These are phyloP conservation scores for Dorcus parallelipipedus DNA, from an alignment of 2,888 invertebrate genomes.

Conservation along the genomic window DNA sequence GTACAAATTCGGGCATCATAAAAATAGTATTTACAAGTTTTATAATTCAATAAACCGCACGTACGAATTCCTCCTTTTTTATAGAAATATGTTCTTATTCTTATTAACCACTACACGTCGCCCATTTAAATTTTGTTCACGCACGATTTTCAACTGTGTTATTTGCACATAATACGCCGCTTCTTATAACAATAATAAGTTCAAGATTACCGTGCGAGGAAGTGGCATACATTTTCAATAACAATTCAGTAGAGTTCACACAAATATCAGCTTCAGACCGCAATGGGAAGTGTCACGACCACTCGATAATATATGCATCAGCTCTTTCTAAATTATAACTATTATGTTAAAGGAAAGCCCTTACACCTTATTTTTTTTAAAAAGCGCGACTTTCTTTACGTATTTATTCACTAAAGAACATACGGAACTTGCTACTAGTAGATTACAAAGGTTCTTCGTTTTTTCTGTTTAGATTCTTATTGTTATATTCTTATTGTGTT, in stretches of 20 bases:
- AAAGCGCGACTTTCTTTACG: no score
- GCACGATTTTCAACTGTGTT: constrained; percentile 4
- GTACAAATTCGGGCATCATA: constrained; percentile 23
- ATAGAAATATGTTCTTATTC: background rate
- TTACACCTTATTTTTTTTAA: no score
- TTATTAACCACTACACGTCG: background rate
- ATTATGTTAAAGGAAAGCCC: background rate
- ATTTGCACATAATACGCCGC: background rate
- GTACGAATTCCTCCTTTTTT: background rate
- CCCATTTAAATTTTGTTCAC: background rate
- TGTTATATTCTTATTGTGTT: no score
- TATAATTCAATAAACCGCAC: background rate
- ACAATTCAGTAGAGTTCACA: background rate
- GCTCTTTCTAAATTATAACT: background rate
- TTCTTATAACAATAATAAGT: background rate
- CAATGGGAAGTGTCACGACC: background rate
- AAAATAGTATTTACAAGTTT: constrained; percentile 14
- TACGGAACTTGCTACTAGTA: no score
- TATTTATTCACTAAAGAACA: no score
- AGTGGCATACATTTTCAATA: background rate
- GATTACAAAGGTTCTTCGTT: no score
- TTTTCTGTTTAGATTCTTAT: no score
- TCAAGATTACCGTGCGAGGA: background rate
- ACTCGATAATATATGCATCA: background rate
- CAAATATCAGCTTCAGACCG: background rate